Conservation (phyloP, 2,113 vertebrate genomes). For the Orycteropus afer region DNA sequence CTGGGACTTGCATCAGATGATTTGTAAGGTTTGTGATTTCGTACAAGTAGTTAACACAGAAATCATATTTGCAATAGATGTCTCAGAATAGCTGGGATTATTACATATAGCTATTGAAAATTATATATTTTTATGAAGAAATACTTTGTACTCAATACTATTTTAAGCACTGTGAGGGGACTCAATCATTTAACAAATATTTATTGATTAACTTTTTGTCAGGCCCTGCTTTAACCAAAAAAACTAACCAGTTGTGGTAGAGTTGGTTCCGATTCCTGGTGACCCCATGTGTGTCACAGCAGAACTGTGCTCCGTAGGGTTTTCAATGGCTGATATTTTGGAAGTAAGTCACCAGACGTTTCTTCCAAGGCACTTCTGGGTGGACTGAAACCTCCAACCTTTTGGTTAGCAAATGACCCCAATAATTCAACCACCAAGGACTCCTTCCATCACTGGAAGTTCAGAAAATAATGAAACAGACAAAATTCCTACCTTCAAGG, state of each 20-base stretch:
- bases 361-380: background rate
- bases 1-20: background rate
- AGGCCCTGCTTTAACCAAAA: background rate
- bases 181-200: background rate
- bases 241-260: background rate
- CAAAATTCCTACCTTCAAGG: background rate
- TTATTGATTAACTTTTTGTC: background rate
- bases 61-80: background rate
- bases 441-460: background rate
- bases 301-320: background rate
- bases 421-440: background rate
- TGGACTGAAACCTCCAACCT: background rate
- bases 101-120: slow-evolving; percentile 15
- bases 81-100: background rate
- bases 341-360: background rate
- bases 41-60: background rate
- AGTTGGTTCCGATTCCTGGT: background rate
- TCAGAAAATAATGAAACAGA: background rate
- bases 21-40: slow-evolving; percentile 19
- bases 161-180: background rate
- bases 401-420: background rate
- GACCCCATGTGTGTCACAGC: background rate
- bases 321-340: background rate
- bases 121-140: background rate
- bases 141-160: background rate